Conservation (phyloP, 2,113 vertebrate species). For the Myotis lucifugus region DNA sequence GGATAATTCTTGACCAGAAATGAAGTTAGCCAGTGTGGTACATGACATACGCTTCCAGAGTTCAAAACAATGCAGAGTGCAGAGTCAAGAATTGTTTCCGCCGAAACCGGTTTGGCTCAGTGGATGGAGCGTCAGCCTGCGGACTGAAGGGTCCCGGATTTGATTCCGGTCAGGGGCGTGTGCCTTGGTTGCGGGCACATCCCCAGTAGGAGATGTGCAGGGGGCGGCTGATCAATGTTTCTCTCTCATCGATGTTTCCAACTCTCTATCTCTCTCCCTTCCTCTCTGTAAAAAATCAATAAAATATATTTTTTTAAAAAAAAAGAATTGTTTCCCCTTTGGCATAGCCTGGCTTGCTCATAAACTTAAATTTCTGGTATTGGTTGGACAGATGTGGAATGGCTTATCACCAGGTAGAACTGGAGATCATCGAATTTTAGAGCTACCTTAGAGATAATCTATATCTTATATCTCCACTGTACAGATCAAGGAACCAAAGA, state of each 20-base stretch:
- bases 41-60: neutral
- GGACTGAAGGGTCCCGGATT: too few relatives aligned
- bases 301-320: too few relatives aligned
- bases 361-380: neutral
- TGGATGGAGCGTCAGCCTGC: too few relatives aligned
- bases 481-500: neutral
- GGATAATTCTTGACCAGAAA: neutral
- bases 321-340: neutral
- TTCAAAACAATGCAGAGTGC: neutral
- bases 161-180: too few relatives aligned
- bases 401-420: neutral
- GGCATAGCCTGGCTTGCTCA: neutral
- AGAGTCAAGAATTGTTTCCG: neutral
- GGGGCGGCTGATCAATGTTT: too few relatives aligned
- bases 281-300: too few relatives aligned
- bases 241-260: too few relatives aligned
- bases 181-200: too few relatives aligned
- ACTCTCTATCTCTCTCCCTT: too few relatives aligned
- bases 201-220: too few relatives aligned
- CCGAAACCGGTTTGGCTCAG: too few relatives aligned
- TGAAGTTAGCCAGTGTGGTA: constrained; percentile 11
- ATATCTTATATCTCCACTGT: neutral
- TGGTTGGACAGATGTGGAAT: neutral
- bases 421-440: neutral
- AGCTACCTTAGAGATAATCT: neutral